Evolutionary conservation across 2,888 invertebrate species (phyloP).

Genomic region (Galerucella calmariensis): DNA sequence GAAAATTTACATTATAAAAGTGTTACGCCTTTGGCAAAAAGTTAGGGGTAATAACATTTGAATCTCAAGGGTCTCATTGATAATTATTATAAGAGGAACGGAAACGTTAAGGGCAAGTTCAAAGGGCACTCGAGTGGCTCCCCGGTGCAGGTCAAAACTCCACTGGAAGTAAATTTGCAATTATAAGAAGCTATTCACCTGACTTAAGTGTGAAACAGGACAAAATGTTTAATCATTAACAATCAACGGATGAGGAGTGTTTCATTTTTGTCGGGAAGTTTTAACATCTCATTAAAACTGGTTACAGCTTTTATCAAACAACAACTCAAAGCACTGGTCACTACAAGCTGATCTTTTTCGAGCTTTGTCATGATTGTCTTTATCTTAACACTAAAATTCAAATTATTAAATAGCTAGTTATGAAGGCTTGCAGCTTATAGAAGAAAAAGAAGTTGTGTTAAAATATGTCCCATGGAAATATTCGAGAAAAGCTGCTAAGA

Average conservation of each 20-base stretch:
- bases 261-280: background rate
- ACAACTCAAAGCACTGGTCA: too few species aligned
- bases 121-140: constrained; percentile 61
- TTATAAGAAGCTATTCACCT: constrained; percentile 18
- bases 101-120: constrained; percentile 56
- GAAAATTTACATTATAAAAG: constrained; percentile 1
- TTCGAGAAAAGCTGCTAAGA: constrained; percentile 10
- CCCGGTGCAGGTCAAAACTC: constrained; percentile 55
- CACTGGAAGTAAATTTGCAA: constrained; percentile 26
- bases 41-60: constrained; percentile 58
- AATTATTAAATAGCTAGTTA: background rate
- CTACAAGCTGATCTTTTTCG: too few species aligned
- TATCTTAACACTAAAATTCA: background rate
- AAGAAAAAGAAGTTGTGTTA: background rate
- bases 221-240: background rate
- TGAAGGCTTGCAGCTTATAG: background rate
- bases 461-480: background rate
- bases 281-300: background rate
- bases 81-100: constrained; percentile 64
- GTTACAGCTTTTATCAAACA: background rate
- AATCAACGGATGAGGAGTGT: background rate
- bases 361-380: too few species aligned
- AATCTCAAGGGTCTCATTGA: constrained; percentile 64
- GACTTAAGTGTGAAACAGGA: background rate
- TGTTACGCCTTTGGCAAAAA: constrained; percentile 13